Evolutionary conservation across 2,797 vertebrate genomes (phyloP).

Genomic region (Dicrostonyx torquatus): DNA sequence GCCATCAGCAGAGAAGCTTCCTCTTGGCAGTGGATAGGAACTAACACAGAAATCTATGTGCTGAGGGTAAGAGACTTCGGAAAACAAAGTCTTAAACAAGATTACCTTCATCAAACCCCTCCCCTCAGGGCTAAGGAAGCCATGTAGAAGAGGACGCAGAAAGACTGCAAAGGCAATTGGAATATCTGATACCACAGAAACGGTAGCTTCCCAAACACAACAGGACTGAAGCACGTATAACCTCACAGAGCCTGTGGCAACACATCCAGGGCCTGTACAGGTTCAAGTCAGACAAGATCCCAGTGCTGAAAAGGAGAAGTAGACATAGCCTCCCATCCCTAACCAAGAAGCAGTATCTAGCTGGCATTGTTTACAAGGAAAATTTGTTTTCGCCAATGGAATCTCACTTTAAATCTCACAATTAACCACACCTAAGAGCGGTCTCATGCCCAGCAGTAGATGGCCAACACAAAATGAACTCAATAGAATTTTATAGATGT

Average conservation of each 20-base stretch:
- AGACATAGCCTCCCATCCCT: neutral
- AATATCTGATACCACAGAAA: neutral
- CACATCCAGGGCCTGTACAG: neutral
- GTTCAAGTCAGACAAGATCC: neutral
- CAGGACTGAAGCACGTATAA: neutral
- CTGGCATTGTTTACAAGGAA: neutral
- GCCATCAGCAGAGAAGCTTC: neutral
- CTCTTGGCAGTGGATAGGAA: neutral
- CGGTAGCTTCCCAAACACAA: neutral
- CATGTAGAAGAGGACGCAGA: neutral
- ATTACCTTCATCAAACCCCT: neutral
- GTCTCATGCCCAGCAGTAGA: neutral
- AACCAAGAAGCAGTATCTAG: neutral
- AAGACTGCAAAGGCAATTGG: neutral
- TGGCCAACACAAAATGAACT: neutral
- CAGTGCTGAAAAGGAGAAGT: neutral
- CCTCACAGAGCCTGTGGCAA: neutral
- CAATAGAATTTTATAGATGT: neutral
- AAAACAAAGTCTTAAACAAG: neutral
- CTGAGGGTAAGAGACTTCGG: neutral
- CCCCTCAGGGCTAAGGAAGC: neutral
- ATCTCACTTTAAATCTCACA: neutral
- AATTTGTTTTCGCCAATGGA: neutral
- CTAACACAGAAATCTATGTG: neutral
- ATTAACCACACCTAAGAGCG: neutral